Evolutionary conservation across 1,140 invertebrate species (phyloP).

Genomic region (Bombus pascuorum): DNA sequence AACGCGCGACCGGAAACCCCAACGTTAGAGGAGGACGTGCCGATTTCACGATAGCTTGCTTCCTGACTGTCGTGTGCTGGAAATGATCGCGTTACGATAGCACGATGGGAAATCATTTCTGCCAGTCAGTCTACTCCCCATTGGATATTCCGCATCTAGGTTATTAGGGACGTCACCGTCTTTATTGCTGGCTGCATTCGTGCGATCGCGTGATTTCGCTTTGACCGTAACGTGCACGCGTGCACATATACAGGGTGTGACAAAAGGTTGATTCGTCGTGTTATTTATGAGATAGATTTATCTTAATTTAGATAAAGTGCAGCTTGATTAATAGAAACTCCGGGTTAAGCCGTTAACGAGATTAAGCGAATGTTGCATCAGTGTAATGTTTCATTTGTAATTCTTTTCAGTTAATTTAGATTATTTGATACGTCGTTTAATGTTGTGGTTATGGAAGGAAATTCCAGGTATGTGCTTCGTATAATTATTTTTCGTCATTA

Average conservation of each 20-base stretch:
- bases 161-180: conserved; percentile 41
- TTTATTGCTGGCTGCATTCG: conserved; percentile 30
- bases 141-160: conserved; percentile 31
- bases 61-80: conserved; percentile 1
- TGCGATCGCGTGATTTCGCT: conserved; percentile 29
- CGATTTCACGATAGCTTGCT: conserved; percentile 22
- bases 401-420: background rate
- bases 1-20: background rate
- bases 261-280: background rate
- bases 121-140: conserved; percentile 59
- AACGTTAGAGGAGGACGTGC: conserved; percentile 1
- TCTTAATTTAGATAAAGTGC: background rate
- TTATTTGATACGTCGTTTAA: background rate
- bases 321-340: background rate
- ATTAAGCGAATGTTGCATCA: background rate
- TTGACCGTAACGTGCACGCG: background rate
- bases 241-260: background rate
- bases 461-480: background rate
- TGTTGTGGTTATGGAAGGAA: background rate
- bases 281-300: background rate
- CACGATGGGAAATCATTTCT: conserved; percentile 71
- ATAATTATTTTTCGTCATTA: background rate
- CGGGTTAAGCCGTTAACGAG: background rate
- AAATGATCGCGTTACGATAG: conserved; percentile 43
- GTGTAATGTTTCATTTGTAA: background rate